Conservation (phyloP, 2,888 invertebrate genomes). For the Boloria euphrosyne region DNA sequence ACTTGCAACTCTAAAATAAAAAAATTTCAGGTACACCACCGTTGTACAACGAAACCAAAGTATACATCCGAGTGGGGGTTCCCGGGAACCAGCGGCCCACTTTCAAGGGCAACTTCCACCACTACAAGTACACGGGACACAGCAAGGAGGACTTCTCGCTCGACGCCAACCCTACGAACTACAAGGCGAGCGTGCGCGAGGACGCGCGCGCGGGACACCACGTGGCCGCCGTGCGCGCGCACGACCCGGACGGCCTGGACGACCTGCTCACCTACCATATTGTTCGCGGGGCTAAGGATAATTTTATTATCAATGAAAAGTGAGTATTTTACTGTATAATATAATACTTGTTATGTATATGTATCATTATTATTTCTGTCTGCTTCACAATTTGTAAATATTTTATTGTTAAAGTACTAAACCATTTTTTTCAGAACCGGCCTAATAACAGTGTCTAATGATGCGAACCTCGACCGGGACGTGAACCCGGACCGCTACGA, state of each 20-base stretch:
- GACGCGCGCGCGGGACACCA: constrained; percentile 86
- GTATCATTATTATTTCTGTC: too few species aligned
- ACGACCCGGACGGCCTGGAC: constrained; percentile 90
- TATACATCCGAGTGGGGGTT: constrained; percentile 88
- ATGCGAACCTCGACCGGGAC: constrained; percentile 87
- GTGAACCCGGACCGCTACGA: constrained; percentile 85
- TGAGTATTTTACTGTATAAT: constrained; percentile 55
- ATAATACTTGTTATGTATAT: too few species aligned
- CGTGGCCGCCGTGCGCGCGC: constrained; percentile 87
- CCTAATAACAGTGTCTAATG: constrained; percentile 86
- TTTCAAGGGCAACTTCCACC: constrained; percentile 88
- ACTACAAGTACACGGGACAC: constrained; percentile 72
- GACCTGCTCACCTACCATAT: constrained; percentile 86
- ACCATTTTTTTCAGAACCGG: constrained; percentile 79
- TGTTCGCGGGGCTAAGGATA: constrained; percentile 88
- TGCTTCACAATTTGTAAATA: too few species aligned
- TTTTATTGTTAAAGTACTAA: background rate
- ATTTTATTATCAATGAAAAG: constrained; percentile 88
- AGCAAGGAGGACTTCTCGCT: constrained; percentile 70
- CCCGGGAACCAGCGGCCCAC: constrained; percentile 91
- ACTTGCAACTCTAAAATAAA: background rate
- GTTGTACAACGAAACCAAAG: constrained; percentile 84
- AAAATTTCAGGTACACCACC: constrained; percentile 80
- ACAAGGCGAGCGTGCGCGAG: constrained; percentile 87
- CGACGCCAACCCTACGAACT: constrained; percentile 86